These are phyloP conservation scores for Leucophenga montana DNA, from an alignment of 2,888 invertebrate species.

Conservation along the genomic window DNA sequence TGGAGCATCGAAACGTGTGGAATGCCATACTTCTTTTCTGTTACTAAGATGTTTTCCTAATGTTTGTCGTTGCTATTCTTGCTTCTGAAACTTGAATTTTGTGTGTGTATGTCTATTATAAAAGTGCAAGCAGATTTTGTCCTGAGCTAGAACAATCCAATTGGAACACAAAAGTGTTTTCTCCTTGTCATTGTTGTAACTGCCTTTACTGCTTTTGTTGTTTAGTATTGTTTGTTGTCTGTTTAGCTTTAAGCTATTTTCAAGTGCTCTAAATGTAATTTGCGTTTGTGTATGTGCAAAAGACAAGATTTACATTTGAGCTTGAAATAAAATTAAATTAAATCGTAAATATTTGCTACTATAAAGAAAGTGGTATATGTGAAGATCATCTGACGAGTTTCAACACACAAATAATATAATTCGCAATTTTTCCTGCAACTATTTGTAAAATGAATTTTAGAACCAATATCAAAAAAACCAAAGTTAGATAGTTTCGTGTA, in stretches of 20 bases:
- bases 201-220: background rate
- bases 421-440: too few relatives aligned
- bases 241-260: conserved; percentile 68
- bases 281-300: conserved; percentile 48
- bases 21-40: conserved; percentile 6
- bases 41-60: background rate
- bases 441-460: too few relatives aligned
- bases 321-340: conserved; percentile 25
- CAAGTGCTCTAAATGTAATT: conserved; percentile 68
- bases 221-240: conserved; percentile 68
- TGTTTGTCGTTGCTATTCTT: conserved; percentile 11
- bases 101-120: conserved; percentile 40
- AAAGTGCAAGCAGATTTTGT: background rate
- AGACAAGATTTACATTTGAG: conserved; percentile 5
- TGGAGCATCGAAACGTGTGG: conserved; percentile 48
- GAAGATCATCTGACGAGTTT: too few relatives aligned
- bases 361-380: too few relatives aligned
- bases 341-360: conserved; percentile 5
- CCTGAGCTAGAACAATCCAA: conserved; percentile 7
- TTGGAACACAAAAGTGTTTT: conserved; percentile 55
- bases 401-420: too few relatives aligned
- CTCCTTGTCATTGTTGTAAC: conserved; percentile 22
- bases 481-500: too few relatives aligned
- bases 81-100: background rate
- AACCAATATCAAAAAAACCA: too few relatives aligned